Conservation (phyloP, 2,888 invertebrate genomes). For the Drosophila tanythrix region DNA sequence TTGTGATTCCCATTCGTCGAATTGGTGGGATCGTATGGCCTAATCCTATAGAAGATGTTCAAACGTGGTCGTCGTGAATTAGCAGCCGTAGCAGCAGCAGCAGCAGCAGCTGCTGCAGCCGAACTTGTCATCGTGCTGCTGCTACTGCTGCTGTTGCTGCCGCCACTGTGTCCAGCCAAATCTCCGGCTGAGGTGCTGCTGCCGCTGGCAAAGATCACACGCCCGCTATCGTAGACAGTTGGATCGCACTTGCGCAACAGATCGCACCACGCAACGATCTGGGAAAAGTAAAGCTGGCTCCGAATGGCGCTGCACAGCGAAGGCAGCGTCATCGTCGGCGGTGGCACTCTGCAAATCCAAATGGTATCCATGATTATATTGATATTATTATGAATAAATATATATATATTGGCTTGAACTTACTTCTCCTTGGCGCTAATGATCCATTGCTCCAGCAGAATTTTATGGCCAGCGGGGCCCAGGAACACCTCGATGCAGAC, state of each 20-base stretch:
- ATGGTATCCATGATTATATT: background rate
- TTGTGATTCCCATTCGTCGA: constrained; percentile 68
- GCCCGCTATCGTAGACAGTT: constrained; percentile 84
- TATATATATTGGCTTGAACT: constrained; percentile 41
- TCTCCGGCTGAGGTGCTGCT: constrained; percentile 69
- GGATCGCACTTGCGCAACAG: constrained; percentile 83
- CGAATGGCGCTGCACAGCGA: constrained; percentile 96
- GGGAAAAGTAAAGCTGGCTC: constrained; percentile 98
- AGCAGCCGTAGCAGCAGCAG: constrained; percentile 7
- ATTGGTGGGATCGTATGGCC: constrained; percentile 82
- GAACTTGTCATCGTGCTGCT: constrained; percentile 35
- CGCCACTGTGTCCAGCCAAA: constrained; percentile 49
- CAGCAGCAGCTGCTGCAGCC: background rate
- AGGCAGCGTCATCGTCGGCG: constrained; percentile 88
- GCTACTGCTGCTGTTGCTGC: constrained; percentile 22
- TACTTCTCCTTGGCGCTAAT: constrained; percentile 84
- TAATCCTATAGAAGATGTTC: constrained; percentile 84
- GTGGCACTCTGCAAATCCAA: constrained; percentile 84
- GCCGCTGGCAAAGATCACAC: constrained; percentile 79
- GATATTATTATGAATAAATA: background rate
- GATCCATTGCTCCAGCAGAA: constrained; percentile 85
- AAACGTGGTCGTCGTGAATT: constrained; percentile 78
- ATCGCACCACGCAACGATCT: constrained; percentile 95
- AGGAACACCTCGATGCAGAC: constrained; percentile 85
- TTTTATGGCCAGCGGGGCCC: constrained; percentile 84